Base-by-base conservation (phyloP, 2,888 invertebrate species). In the Ditylenchus weischeri region DNA sequence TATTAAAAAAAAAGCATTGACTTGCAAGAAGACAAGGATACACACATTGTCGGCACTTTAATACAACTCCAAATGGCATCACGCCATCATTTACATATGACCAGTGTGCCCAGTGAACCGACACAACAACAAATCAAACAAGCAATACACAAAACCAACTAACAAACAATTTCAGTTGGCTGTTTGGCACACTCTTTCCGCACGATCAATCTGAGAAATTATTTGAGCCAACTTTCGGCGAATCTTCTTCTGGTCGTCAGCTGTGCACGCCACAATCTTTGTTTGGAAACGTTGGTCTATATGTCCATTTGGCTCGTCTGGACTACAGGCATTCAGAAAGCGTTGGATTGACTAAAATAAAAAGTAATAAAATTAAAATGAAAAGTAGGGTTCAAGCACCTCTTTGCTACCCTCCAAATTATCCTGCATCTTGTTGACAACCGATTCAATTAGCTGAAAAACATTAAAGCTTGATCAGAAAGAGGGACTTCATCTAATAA, bases 201-300 rank as follows among this genome's bases (percentile, higher is more conserved):
- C 74, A 15, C 67, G 62, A 49, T 80, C 74, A 69, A 79, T 75
- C 63, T 78, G 77, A 51, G 62, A 60, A 62, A 78, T 77, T 57
- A 78, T 61, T 48, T 75, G 74, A 18, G 72, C 71, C 51, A 81
- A 77, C 66, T 58, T 78, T 29, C 77, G 68, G 23, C 78, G 74
- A 61, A 79, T 78, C 71, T 80, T 76, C 78, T 85, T 85, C 75
- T 85, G 85, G 73, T 85, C 85, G 70, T 85, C 85, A 11, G 83
- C 82, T 8, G 84, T 83, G 74, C 85, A 75, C 48, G 69, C 84
- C 50, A 85, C 77, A 13, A 85, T 69, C 51, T 77, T 75, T 19
- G 71, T 61, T 62, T 79, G 79, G 72, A 79, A 85, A 50, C 80
- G 78, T 54, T 81, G 80, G 71, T 85, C 84, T 58, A 84, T 79